phyloP scores from a whole-genome alignment of 2,888 invertebrate species.

The Bugulina stolonifera region DNA sequence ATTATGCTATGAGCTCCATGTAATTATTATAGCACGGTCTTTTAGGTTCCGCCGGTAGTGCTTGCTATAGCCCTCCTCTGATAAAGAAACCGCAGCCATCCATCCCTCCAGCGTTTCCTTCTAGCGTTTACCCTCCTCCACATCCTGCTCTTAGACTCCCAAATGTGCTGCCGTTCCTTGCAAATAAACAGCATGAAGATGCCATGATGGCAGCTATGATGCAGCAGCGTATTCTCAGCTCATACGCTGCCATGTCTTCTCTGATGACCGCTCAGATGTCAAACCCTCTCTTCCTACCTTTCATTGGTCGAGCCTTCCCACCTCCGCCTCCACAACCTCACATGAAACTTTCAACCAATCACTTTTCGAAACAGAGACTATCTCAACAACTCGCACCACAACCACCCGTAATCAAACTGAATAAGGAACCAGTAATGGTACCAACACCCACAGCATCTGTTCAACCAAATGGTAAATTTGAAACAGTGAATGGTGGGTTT shows the following conservation, averaged over 20 bases:
- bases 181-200: not conserved
- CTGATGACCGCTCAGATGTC: not conserved
- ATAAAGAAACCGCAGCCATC: not conserved
- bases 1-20: too few relatives aligned
- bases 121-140: not conserved
- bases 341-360: not conserved
- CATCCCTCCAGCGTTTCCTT: too few relatives aligned
- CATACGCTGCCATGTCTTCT: conserved; percentile 9
- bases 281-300: not conserved
- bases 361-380: not conserved
- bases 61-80: conserved; percentile 10
- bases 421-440: not conserved
- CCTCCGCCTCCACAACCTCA: not conserved
- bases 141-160: conserved; percentile 2
- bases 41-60: conserved; percentile 4
- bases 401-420: not conserved
- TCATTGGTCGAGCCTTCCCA: not conserved
- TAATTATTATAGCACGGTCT: too few relatives aligned
- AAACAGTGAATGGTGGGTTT: conserved; percentile 45
- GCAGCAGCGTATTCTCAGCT: not conserved
- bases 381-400: not conserved
- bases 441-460: not conserved
- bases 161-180: conserved; percentile 1
- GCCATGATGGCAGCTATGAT: not conserved
- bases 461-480: conserved; percentile 30